Percentiles rank a stretch among this genome's conserved stretches.
phyloP scores from a whole-genome alignment of 2,888 invertebrate species.

The Eudasyphora cyanicolor region DNA sequence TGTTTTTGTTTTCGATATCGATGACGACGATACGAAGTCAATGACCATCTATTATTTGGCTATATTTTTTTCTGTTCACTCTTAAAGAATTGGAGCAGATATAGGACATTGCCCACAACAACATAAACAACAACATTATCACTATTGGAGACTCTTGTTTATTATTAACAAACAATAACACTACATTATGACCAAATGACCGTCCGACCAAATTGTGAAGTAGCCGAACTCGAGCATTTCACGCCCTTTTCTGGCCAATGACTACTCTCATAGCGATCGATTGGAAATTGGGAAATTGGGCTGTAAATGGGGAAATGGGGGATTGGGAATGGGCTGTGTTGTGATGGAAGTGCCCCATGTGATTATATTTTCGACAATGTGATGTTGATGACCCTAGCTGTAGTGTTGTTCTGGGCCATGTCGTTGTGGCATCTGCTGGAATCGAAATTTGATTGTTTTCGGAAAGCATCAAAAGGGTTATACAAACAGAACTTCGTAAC shows the following conservation, averaged over 20 bases:
- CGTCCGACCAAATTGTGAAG: not conserved
- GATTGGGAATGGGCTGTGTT: not conserved
- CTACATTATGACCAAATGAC: constrained; percentile 33
- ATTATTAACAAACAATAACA: constrained; percentile 32
- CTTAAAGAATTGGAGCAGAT: constrained; percentile 21
- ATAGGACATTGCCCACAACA: constrained; percentile 3
- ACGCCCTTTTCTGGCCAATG: constrained; percentile 9
- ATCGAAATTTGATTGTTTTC: not conserved
- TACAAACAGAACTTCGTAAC: too few relatives aligned
- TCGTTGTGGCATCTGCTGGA: not conserved
- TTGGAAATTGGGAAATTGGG: not conserved
- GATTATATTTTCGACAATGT: not conserved
- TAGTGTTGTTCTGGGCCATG: not conserved
- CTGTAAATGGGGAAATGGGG: not conserved
- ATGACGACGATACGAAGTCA: constrained; percentile 22
- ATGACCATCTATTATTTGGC: constrained; percentile 26
- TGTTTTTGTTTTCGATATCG: constrained; percentile 8
- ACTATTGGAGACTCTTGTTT: constrained; percentile 48
- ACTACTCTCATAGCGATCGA: not conserved
- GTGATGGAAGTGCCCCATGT: not conserved
- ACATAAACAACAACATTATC: not conserved
- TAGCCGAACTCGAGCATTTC: not conserved
- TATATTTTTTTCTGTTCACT: constrained; percentile 32
- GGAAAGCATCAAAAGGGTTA: too few relatives aligned
- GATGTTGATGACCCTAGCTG: not conserved